Evolutionary conservation across 2,888 invertebrate species (phyloP).

Genomic region (Drosophila neonasuta): DNA sequence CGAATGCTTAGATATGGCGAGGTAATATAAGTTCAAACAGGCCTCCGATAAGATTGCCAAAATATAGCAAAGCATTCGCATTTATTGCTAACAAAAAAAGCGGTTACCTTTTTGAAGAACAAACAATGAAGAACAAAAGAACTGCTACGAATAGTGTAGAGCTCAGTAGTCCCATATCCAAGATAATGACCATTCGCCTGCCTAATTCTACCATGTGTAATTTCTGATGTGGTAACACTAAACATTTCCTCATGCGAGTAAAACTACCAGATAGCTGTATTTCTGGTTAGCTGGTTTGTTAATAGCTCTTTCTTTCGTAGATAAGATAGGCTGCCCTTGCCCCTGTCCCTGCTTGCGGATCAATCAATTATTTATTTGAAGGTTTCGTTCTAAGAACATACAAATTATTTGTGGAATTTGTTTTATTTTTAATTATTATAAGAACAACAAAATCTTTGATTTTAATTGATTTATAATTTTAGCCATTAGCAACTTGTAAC

Average conservation of each 20-base stretch:
- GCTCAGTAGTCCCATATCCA: slow-evolving; percentile 11
- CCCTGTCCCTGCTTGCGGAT: slow-evolving; percentile 34
- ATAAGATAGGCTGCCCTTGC: slow-evolving; percentile 60
- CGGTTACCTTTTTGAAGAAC: slow-evolving; percentile 56
- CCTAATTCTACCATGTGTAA: slow-evolving; percentile 31
- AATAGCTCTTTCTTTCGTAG: slow-evolving; percentile 39
- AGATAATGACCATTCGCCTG: slow-evolving; percentile 18
- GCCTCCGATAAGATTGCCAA: slow-evolving; percentile 68
- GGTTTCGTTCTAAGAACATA: too few species aligned
- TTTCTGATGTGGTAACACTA: slow-evolving; percentile 21
- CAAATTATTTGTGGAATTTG: too few species aligned
- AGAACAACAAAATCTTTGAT: too few species aligned
- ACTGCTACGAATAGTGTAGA: not conserved
- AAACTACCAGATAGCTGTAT: slow-evolving; percentile 45
- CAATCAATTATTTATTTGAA: slow-evolving; percentile 51
- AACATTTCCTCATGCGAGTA: slow-evolving; percentile 31
- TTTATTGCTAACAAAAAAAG: slow-evolving; percentile 49
- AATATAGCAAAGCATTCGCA: slow-evolving; percentile 24
- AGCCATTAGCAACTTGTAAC: not conserved
- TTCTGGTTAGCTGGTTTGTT: slow-evolving; percentile 21
- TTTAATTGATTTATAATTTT: not conserved
- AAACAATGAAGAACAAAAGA: slow-evolving; percentile 17
- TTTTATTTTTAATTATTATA: too few species aligned
- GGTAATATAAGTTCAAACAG: slow-evolving; percentile 49
- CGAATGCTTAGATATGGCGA: slow-evolving; percentile 10